Conservation (phyloP, 2,113 vertebrate genomes). For the Notiomystis cincta region DNA sequence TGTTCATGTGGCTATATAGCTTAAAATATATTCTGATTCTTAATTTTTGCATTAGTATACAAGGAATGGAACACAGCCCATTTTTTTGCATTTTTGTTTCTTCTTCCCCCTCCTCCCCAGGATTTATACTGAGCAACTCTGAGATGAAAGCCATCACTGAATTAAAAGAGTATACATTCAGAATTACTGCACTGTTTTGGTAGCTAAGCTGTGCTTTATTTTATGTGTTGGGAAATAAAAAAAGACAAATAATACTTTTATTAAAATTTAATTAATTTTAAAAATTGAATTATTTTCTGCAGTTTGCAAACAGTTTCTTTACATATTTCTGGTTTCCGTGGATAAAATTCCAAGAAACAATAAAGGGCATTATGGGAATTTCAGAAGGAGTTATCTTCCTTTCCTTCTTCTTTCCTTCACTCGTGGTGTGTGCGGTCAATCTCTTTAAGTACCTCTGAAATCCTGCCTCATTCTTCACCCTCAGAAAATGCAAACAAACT, state of each 20-base stretch:
- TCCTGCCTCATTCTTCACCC: neutral
- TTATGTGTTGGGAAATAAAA: neutral
- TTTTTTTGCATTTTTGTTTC: neutral
- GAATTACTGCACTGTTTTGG: neutral
- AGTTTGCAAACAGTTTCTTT: neutral
- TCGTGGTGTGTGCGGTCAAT: fast-evolving
- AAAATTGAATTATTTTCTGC: neutral
- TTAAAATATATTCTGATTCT: neutral
- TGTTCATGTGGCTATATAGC: neutral
- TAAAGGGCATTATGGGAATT: neutral
- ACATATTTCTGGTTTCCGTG: neutral
- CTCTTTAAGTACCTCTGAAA: neutral
- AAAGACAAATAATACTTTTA: neutral
- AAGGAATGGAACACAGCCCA: neutral
- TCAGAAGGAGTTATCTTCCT: neutral
- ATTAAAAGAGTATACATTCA: neutral
- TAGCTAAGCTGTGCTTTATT: neutral
- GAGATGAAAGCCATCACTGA: neutral
- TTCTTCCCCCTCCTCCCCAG: neutral
- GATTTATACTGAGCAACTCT: neutral
- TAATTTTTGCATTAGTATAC: neutral
- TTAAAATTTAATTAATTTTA: neutral
- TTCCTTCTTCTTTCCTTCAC: too few species aligned
- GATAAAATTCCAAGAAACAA: neutral
- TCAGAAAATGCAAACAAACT: neutral